A percentile compares a stretch with the other conserved stretches of the same genome.
phyloP scores from a whole-genome alignment of 35 echinoderm and acorn worm genomes.

The Antedon bifida region DNA sequence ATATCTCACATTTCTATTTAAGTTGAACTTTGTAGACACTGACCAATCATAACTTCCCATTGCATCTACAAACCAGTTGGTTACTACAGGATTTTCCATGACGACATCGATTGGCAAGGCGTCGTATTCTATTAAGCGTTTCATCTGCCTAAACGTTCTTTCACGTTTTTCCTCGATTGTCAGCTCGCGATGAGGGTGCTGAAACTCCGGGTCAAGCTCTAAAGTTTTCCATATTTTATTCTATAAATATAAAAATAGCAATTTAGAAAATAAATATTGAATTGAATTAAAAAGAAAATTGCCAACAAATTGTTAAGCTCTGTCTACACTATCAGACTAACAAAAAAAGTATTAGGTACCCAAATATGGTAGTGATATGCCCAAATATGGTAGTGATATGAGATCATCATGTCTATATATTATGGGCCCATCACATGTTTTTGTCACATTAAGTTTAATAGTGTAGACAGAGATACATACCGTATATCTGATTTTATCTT shows the following conservation, averaged over 20 bases:
- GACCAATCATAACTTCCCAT: constrained; percentile 57
- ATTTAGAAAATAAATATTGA: neutral
- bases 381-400: too few species aligned
- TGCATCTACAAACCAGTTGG: constrained; percentile 22
- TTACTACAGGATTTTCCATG: constrained; percentile 1
- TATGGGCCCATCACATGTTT: too few species aligned
- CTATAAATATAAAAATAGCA: constrained; percentile 14
- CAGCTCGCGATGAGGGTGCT: constrained; percentile 10
- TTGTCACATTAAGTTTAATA: too few species aligned
- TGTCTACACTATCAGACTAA: too few species aligned
- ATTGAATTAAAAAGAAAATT: neutral
- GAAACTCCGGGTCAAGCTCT: constrained; percentile 60
- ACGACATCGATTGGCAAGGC: constrained; percentile 9
- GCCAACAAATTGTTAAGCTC: too few species aligned
- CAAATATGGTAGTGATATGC: too few species aligned
- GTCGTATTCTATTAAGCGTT: constrained; percentile 47
- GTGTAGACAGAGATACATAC: constrained; percentile 17
- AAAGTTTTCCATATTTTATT: constrained; percentile 53
- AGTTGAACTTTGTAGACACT: constrained; percentile 36
- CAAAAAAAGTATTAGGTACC: too few species aligned
- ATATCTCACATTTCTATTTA: constrained; percentile 70
- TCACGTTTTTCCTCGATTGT: constrained; percentile 42
- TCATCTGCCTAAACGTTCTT: constrained; percentile 21
- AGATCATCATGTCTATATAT: too few species aligned
- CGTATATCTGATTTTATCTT: constrained; percentile 48